These are phyloP conservation scores for Pionites leucogaster DNA, from an alignment of 2,113 vertebrate species.

Conservation along the genomic window DNA sequence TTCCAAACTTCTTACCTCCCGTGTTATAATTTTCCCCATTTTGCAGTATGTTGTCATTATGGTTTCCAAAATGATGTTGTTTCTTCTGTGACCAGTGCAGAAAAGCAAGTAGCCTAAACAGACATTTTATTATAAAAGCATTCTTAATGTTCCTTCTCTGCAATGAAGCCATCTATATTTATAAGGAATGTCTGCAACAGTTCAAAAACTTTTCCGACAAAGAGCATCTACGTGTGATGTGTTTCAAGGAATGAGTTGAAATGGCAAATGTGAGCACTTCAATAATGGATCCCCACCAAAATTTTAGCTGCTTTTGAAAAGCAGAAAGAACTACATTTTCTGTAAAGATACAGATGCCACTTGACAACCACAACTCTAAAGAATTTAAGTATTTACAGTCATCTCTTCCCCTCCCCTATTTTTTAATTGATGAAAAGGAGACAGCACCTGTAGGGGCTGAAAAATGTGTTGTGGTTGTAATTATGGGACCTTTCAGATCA, in stretches of 20 bases:
- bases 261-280: not conserved
- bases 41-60: not conserved
- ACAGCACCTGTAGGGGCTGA: not conserved
- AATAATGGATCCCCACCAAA: not conserved
- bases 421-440: not conserved
- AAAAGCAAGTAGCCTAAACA: not conserved
- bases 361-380: not conserved
- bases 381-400: not conserved
- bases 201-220: not conserved
- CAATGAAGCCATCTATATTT: not conserved
- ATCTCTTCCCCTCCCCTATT: not conserved
- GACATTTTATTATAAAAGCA: not conserved
- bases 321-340: not conserved
- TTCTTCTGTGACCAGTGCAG: not conserved
- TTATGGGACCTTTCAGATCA: not conserved
- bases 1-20: not conserved
- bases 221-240: accelerated
- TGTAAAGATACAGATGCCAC: not conserved
- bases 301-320: not conserved
- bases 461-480: not conserved
- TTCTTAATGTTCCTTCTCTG: not conserved
- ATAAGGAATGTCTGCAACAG: not conserved
- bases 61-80: not conserved
- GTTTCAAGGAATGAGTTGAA: not conserved
- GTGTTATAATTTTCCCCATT: not conserved